Conservation (phyloP, 1,140 invertebrate species). For the Mizuhopecten yessoensis region DNA sequence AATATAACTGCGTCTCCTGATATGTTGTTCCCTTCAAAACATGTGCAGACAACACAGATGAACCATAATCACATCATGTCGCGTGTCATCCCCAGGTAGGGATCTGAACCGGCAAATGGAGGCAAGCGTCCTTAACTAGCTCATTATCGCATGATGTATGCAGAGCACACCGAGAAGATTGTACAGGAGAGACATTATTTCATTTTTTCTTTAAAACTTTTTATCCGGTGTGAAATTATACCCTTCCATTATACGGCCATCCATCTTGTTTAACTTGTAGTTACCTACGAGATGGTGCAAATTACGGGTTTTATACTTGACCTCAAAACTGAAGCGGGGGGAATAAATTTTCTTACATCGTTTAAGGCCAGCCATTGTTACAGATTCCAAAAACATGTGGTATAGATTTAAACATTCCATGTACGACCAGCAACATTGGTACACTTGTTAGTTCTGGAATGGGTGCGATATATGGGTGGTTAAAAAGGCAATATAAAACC, state of each 20-base stretch:
- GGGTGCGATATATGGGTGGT: neutral
- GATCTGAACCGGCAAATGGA: neutral
- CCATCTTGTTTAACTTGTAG: neutral
- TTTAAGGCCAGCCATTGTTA: neutral
- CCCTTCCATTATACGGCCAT: neutral
- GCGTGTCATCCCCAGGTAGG: too few relatives aligned
- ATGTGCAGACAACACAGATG: too few relatives aligned
- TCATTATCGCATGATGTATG: slow-evolving; percentile 16
- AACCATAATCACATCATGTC: too few relatives aligned
- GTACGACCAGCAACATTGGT: neutral
- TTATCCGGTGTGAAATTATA: neutral
- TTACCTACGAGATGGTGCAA: neutral
- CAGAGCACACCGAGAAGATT: neutral
- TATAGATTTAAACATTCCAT: neutral
- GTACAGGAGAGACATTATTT: neutral
- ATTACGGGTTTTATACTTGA: neutral
- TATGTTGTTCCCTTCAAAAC: too few relatives aligned
- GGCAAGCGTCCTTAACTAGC: neutral
- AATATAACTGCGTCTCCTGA: too few relatives aligned
- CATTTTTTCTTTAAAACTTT: neutral
- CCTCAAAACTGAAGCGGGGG: neutral
- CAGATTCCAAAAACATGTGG: neutral
- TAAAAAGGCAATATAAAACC: neutral
- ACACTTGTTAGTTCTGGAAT: too few relatives aligned
- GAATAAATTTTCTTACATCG: neutral